Evolutionary conservation across 1,140 invertebrate species (phyloP).

Genomic region (Formica exsecta): DNA sequence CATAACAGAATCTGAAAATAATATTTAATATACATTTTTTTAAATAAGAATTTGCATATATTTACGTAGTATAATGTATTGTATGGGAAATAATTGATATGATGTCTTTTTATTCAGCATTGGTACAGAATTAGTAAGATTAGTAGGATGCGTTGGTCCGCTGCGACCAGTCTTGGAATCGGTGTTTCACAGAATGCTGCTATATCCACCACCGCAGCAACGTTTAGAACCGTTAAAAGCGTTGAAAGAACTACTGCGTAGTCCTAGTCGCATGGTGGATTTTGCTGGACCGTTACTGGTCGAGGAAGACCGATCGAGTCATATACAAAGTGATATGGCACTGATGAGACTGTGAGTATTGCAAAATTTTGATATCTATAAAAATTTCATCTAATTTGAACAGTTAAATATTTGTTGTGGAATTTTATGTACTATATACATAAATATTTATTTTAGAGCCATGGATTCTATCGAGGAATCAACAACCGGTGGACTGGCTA

Average conservation of each 20-base stretch:
- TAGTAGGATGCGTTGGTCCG: slow-evolving; percentile 94
- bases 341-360: slow-evolving; percentile 94
- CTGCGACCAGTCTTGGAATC: slow-evolving; percentile 96
- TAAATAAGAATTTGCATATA: background rate
- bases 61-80: background rate
- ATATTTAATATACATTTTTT: background rate
- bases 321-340: slow-evolving; percentile 94
- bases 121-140: slow-evolving; percentile 93
- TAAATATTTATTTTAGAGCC: slow-evolving; percentile 88
- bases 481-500: slow-evolving; percentile 88
- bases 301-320: slow-evolving; percentile 91
- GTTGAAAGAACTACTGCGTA: slow-evolving; percentile 91
- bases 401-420: background rate
- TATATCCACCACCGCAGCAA: slow-evolving; percentile 94
- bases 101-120: slow-evolving; percentile 88
- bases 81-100: background rate
- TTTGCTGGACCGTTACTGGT: slow-evolving; percentile 90
- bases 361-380: background rate
- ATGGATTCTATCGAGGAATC: slow-evolving; percentile 96
- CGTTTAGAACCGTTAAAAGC: slow-evolving; percentile 94
- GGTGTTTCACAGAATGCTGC: slow-evolving; percentile 95
- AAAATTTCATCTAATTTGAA: slow-evolving; percentile 10
- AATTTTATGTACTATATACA: slow-evolving; percentile 14
- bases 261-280: slow-evolving; percentile 91
- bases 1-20: background rate